Base-by-base conservation (phyloP, 2,888 invertebrate species). In the Phytoseiulus persimilis region DNA sequence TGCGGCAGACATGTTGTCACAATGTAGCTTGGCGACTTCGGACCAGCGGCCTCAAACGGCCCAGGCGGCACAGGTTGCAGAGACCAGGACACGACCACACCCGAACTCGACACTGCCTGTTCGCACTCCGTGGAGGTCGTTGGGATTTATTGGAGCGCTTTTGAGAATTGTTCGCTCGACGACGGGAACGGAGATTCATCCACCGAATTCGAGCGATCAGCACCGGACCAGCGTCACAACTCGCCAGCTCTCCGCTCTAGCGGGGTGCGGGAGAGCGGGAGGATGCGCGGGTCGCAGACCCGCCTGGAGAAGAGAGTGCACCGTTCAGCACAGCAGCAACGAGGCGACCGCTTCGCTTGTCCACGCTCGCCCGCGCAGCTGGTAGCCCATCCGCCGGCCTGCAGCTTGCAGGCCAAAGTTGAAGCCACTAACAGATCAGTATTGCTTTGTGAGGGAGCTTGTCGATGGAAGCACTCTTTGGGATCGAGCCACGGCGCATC, bases 1-100 rank as follows among this genome's bases (percentile, higher is more conserved):
- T 65, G 65, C 65, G 65, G 65, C 65, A 65, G 65, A 65, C 65
- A 65, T 65, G 65, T 65, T 65, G 65, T 65, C 65, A 65, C 65
- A 14, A 2, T 65, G 28, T 14, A 65, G 65, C 65, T 65, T 65
- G 65, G 65, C 65, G 65, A 65, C 65, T 65, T 65, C 28, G 2
- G 18, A 28, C 65, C 1, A 65, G 28, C 65, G 65, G 65, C 65
- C 18, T 28, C 2, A 23, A 23, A 11, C 65, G 18, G 65, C 11
- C 18, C 18, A 23, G 11, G 65, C 65, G 65, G 65, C 65, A 65
- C 65, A 65, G 1, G 18, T 6, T 65, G 5, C 14, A 18, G 65
- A 65, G 65, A 65, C 9, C 39, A 39, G 3, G 39, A 3, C 39
- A 9, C 39, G 39, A 39, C 39, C 39, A 39, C 39, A 39, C 39